Evolutionary conservation across 1,140 invertebrate species (phyloP).

Genomic region (Drosophila sechellia): DNA sequence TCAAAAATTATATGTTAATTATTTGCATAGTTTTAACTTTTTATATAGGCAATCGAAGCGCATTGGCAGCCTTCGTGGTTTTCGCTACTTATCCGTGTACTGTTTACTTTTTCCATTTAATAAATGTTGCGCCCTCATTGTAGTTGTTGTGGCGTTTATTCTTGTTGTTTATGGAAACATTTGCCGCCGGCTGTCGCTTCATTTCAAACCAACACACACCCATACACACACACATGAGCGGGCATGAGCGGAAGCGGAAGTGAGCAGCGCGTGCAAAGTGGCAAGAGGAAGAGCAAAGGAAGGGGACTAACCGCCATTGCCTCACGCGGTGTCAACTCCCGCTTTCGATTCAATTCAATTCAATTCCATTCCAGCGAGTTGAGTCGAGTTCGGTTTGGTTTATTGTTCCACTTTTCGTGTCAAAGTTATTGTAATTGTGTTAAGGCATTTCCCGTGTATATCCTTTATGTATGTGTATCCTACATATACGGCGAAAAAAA

Average conservation of each 20-base stretch:
- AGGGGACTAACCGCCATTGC: conserved; percentile 46
- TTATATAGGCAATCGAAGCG: conserved; percentile 1
- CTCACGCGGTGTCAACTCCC: conserved; percentile 66
- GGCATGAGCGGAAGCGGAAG: conserved; percentile 47
- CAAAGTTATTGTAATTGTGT: conserved; percentile 82
- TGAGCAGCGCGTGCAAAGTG: conserved; percentile 55
- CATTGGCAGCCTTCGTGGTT: conserved; percentile 18
- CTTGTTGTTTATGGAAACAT: conserved; percentile 79
- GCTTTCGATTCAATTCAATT: conserved; percentile 35
- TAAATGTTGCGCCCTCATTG: conserved; percentile 60
- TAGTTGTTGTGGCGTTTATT: conserved; percentile 29
- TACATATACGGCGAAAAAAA: conserved; percentile 21
- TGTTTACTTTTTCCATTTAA: conserved; percentile 70
- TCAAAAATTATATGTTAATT: too few species aligned
- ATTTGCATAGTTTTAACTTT: too few species aligned
- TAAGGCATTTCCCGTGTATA: conserved; percentile 82
- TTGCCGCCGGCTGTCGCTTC: conserved; percentile 77
- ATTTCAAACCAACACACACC: conserved; percentile 57
- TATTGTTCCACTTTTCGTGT: conserved; percentile 83
- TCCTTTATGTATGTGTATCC: conserved; percentile 48
- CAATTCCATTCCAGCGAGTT: conserved; percentile 41
- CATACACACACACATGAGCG: conserved; percentile 17
- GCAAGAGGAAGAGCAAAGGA: conserved; percentile 1
- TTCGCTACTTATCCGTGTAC: conserved; percentile 16
- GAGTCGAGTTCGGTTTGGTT: conserved; percentile 64